A percentile compares a stretch with the other conserved stretches of the same genome.
Conservation (phyloP, 1,140 invertebrate species). For the Dolichoris vasculosae region DNA sequence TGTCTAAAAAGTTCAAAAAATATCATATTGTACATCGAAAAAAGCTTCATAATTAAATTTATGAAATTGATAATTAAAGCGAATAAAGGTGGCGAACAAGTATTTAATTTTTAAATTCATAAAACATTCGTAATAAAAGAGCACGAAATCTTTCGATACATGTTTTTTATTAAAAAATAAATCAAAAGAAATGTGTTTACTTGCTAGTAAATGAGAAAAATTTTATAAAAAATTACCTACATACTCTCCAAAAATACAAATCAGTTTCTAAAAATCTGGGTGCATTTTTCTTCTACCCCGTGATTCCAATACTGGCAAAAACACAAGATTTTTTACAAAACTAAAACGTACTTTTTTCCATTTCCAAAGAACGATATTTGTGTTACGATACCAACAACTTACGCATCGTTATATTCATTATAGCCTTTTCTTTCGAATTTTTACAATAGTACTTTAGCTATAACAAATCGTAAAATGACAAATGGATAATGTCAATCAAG, state of each 20-base stretch:
- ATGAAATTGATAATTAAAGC: neutral
- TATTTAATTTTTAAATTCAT: too few relatives aligned
- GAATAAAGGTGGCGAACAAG: too few relatives aligned
- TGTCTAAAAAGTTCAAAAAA: neutral
- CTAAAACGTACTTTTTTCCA: neutral
- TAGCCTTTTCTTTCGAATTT: slow-evolving; percentile 16
- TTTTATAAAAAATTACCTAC: neutral
- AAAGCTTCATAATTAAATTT: neutral
- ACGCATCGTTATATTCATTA: neutral
- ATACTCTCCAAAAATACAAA: neutral
- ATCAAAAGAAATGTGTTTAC: neutral
- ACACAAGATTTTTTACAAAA: neutral
- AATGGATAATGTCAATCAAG: slow-evolving; percentile 47
- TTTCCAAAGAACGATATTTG: neutral
- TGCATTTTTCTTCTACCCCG: neutral
- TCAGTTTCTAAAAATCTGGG: neutral
- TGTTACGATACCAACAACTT: neutral
- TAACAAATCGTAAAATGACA: slow-evolving; percentile 37
- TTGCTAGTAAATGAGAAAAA: neutral
- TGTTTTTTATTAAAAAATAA: neutral
- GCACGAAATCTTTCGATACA: too few relatives aligned
- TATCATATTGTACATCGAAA: neutral
- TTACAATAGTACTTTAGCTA: slow-evolving; percentile 8
- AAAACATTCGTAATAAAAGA: too few relatives aligned
- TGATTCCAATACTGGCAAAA: neutral